A percentile compares a stretch with the other conserved stretches of the same genome.
phyloP scores from a whole-genome alignment of 2,113 vertebrate species.

The Terrapene triunguis region DNA sequence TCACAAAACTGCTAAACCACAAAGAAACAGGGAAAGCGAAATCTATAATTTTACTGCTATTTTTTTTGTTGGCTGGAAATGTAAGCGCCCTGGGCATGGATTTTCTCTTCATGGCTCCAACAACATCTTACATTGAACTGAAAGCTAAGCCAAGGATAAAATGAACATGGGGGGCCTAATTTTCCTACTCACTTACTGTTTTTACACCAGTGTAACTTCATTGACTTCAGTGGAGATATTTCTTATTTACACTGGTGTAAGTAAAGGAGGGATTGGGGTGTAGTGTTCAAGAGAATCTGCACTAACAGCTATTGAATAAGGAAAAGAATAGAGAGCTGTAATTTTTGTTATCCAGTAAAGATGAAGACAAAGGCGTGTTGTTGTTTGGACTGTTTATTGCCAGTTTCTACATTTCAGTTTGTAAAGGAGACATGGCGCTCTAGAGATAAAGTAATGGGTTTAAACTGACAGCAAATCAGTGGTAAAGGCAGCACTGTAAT shows the following conservation, averaged over 20 bases:
- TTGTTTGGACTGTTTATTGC: not conserved
- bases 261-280: not conserved
- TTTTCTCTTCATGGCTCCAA: not conserved
- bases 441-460: not conserved
- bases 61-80: not conserved
- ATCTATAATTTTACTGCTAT: not conserved
- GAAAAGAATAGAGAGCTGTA: not conserved
- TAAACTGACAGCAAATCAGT: accelerated
- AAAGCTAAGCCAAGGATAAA: slow-evolving; percentile 15
- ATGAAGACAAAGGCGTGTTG: not conserved
- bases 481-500: accelerated
- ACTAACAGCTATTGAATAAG: not conserved
- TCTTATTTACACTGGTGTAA: not conserved
- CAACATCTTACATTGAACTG: not conserved
- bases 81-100: not conserved
- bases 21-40: slow-evolving; percentile 9
- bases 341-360: not conserved
- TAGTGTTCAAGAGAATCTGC: not conserved
- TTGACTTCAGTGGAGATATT: not conserved
- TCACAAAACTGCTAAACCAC: not conserved
- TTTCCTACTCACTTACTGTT: not conserved
- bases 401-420: not conserved
- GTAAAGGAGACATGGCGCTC: not conserved
- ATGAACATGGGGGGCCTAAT: not conserved
- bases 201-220: not conserved